Evolutionary conservation across 2,797 vertebrate genomes (phyloP).

Genomic region (Liparis tanakae): DNA sequence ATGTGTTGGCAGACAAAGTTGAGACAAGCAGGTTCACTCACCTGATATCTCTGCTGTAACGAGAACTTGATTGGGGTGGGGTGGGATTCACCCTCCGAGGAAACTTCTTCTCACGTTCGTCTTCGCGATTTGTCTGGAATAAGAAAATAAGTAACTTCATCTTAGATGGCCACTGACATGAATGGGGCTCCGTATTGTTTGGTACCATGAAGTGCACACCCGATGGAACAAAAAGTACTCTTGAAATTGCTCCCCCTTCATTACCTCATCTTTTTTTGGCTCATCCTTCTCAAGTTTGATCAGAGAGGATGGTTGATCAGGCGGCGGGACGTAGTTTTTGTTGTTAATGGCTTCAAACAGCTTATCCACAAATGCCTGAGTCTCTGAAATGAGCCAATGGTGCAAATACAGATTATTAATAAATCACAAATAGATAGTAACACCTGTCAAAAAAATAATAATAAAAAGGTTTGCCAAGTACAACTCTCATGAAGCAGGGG

Average conservation of each 20-base stretch:
- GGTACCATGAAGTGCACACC: not conserved
- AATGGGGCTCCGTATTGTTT: not conserved
- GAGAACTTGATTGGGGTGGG: slow-evolving; percentile 91
- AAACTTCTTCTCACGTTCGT: slow-evolving; percentile 95
- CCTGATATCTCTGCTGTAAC: slow-evolving; percentile 94
- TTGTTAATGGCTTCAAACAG: slow-evolving; percentile 96
- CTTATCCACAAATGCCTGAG: slow-evolving; percentile 97
- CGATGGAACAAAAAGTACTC: not conserved
- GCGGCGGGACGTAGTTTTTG: slow-evolving; percentile 95
- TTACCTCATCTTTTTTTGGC: slow-evolving; percentile 93
- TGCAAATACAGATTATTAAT: not conserved
- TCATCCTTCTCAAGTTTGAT: slow-evolving; percentile 93
- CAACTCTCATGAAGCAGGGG: not conserved
- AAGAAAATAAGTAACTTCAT: not conserved
- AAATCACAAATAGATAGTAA: not conserved
- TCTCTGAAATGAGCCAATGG: slow-evolving; percentile 83
- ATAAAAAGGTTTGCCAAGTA: not conserved
- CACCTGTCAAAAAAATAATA: not conserved
- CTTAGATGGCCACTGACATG: not conserved
- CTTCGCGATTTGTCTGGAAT: slow-evolving; percentile 88
- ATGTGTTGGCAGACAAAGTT: not conserved
- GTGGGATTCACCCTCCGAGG: slow-evolving; percentile 94
- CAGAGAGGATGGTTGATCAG: slow-evolving; percentile 85
- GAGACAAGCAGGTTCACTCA: slow-evolving; percentile 50
- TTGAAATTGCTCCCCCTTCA: not conserved